Evolutionary conservation across 2,113 vertebrate genomes (phyloP).

Genomic region (Pygoscelis antarcticus): DNA sequence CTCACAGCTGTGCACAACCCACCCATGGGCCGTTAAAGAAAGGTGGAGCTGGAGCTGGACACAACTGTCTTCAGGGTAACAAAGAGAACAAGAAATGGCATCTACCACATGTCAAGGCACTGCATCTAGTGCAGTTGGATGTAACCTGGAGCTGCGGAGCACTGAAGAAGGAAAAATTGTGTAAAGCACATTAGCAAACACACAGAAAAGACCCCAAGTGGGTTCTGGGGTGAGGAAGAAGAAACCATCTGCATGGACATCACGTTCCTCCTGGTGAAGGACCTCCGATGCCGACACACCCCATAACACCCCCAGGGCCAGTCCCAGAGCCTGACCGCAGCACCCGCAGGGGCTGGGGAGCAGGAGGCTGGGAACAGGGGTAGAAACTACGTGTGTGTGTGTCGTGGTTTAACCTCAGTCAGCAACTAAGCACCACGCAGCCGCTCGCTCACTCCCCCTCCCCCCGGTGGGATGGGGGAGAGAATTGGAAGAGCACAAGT

Average conservation of each 20-base stretch:
- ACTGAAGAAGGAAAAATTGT: not conserved
- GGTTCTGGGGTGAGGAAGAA: not conserved
- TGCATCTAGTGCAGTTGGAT: not conserved
- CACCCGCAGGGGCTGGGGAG: not conserved
- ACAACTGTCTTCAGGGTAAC: not conserved
- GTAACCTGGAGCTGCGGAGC: not conserved
- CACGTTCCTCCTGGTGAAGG: not conserved
- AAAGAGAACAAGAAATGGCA: not conserved
- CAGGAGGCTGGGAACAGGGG: not conserved
- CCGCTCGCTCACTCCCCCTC: too few species aligned
- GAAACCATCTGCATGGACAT: not conserved
- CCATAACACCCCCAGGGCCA: not conserved
- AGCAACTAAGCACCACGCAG: too few species aligned
- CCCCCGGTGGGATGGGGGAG: too few species aligned
- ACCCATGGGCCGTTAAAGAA: not conserved
- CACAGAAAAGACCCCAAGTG: not conserved
- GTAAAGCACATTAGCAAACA: not conserved
- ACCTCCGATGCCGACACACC: fast-evolving
- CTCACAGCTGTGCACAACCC: not conserved
- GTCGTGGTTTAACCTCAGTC: too few species aligned
- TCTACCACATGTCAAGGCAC: not conserved
- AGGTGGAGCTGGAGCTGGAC: not conserved
- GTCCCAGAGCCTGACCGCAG: not conserved
- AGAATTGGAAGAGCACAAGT: too few species aligned
- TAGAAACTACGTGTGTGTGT: not conserved